Evolutionary conservation across 1,140 invertebrate species (phyloP).

Genomic region (Argopecten irradians): DNA sequence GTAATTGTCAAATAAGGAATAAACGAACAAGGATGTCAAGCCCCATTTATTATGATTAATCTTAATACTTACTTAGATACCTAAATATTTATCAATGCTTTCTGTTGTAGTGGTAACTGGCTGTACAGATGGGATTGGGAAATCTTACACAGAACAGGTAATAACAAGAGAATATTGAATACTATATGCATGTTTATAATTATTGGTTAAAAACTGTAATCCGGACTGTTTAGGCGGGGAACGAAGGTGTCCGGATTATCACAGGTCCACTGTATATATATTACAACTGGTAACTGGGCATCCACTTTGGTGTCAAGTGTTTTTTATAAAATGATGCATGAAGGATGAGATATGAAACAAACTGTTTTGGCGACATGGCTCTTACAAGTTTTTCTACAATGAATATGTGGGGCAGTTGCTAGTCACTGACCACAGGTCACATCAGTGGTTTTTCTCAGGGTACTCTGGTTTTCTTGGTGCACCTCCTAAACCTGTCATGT

Average conservation of each 20-base stretch:
- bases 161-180: constrained; percentile 39
- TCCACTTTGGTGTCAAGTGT: background rate
- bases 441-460: too few species aligned
- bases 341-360: background rate
- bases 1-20: background rate
- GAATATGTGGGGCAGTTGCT: too few species aligned
- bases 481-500: too few species aligned
- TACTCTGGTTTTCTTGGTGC: too few species aligned
- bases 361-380: background rate
- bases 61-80: background rate
- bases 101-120: constrained; percentile 88
- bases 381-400: too few species aligned
- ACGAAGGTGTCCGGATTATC: too few species aligned
- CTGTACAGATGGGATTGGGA: constrained; percentile 94
- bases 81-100: too few species aligned
- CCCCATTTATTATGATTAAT: background rate
- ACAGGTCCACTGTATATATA: too few species aligned
- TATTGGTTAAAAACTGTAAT: background rate
- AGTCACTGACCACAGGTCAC: too few species aligned
- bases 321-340: background rate
- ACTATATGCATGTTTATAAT: background rate
- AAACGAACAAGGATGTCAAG: background rate
- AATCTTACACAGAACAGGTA: constrained; percentile 88
- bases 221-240: too few species aligned
- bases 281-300: background rate